Percentiles rank a stretch among this genome's conserved stretches.
Conservation (phyloP, 1,140 invertebrate species). For the Artemia franciscana region DNA sequence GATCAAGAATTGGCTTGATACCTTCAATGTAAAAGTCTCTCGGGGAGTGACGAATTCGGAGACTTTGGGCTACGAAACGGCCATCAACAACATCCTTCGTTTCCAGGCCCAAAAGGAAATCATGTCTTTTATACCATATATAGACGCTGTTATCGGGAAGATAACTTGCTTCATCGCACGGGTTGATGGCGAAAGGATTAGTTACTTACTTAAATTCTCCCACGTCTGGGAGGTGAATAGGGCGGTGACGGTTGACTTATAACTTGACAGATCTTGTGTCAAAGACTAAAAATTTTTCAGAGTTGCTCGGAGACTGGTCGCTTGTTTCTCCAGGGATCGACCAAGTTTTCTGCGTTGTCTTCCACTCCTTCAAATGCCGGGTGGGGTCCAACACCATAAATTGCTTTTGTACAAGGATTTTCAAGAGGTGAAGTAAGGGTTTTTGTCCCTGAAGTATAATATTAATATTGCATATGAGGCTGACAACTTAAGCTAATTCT, state of each 20-base stretch:
- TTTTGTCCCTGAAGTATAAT: slow-evolving; percentile 17
- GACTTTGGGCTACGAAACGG: not conserved
- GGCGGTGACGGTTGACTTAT: slow-evolving; percentile 9
- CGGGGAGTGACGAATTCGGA: too few relatives aligned
- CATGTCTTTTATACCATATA: not conserved
- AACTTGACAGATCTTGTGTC: slow-evolving; percentile 5
- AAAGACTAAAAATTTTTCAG: too few relatives aligned
- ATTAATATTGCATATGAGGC: too few relatives aligned
- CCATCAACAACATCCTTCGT: not conserved
- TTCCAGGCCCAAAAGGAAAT: not conserved
- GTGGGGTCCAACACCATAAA: too few relatives aligned
- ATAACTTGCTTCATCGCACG: not conserved
- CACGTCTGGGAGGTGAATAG: slow-evolving; percentile 7
- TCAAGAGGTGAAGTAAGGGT: slow-evolving; percentile 14
- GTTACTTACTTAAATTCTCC: too few relatives aligned
- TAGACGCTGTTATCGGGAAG: not conserved
- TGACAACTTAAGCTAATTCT: too few relatives aligned
- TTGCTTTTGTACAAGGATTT: slow-evolving; percentile 12
- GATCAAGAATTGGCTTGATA: too few relatives aligned
- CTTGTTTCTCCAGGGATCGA: too few relatives aligned
- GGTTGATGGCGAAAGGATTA: not conserved
- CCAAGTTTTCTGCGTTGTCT: too few relatives aligned
- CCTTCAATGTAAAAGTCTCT: too few relatives aligned
- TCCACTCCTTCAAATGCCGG: too few relatives aligned
- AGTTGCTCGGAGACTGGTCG: too few relatives aligned